phyloP scores from a whole-genome alignment of 2,888 invertebrate genomes.

The Penaeus monodon region DNA sequence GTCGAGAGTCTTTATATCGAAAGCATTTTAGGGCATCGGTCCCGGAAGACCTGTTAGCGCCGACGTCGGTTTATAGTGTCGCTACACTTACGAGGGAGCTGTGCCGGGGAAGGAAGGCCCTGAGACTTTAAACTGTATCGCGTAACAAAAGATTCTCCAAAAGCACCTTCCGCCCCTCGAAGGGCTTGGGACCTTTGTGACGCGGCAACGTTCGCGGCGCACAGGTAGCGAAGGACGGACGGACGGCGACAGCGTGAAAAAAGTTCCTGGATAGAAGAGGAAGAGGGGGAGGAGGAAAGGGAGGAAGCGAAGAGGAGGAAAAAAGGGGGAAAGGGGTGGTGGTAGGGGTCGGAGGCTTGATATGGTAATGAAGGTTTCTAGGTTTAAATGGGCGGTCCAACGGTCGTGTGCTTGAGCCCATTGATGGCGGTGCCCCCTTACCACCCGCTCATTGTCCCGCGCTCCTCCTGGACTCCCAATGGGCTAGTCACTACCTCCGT shows the following conservation, averaged over 20 bases:
- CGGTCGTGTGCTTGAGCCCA: constrained; percentile 52
- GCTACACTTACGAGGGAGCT: neutral
- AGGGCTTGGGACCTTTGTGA: constrained; percentile 27
- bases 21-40: too few species aligned
- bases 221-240: constrained; percentile 42
- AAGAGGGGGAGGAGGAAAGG: neutral
- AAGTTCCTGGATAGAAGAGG: neutral
- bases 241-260: constrained; percentile 15
- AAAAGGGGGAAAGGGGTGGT: constrained; percentile 4
- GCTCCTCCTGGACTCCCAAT: constrained; percentile 26
- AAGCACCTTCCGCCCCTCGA: neutral
- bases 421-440: constrained; percentile 20
- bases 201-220: constrained; percentile 29
- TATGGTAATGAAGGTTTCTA: constrained; percentile 47
- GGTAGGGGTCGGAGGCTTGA: constrained; percentile 27
- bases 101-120: constrained; percentile 4
- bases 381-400: constrained; percentile 52
- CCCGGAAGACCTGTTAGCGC: neutral
- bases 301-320: constrained; percentile 14
- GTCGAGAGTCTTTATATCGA: too few species aligned
- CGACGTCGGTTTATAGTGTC: too few species aligned
- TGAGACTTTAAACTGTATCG: constrained; percentile 43
- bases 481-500: constrained; percentile 34
- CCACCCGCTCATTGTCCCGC: constrained; percentile 27
- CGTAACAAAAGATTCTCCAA: constrained; percentile 13